These are phyloP conservation scores for Drosophila planitibia DNA, from an alignment of 2,888 invertebrate genomes.

Conservation along the genomic window DNA sequence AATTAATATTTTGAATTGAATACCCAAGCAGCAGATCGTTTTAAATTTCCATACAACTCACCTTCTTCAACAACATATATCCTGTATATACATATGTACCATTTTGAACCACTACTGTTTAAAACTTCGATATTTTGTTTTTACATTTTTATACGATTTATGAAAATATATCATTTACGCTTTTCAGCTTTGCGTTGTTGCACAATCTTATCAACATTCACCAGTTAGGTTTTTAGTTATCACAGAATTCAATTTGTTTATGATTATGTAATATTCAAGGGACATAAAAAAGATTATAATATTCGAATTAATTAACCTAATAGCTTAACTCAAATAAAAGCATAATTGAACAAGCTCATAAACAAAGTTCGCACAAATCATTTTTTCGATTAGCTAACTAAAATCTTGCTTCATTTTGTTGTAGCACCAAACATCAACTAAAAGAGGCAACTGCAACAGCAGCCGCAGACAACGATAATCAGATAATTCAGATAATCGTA, in stretches of 20 bases:
- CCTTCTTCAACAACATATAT: not conserved
- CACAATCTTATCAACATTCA: constrained; percentile 7
- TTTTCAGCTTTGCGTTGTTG: not conserved
- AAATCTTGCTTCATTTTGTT: constrained; percentile 28
- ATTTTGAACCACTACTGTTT: not conserved
- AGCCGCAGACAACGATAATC: constrained; percentile 49
- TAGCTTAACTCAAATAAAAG: not conserved
- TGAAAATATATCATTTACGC: too few relatives aligned
- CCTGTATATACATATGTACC: not conserved
- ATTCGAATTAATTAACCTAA: constrained; percentile 9
- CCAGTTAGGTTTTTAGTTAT: not conserved
- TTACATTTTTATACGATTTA: not conserved
- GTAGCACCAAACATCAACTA: constrained; percentile 83
- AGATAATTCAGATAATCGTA: not conserved
- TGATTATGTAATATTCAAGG: not conserved
- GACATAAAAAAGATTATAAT: not conserved
- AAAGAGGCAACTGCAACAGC: constrained; percentile 75
- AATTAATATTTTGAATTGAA: not conserved
- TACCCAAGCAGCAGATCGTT: not conserved
- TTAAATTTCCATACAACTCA: not conserved
- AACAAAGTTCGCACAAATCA: not conserved
- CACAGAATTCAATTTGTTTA: not conserved
- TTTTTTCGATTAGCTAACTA: not conserved
- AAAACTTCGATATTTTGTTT: not conserved
- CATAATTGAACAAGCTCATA: not conserved